Evolutionary conservation across 2,113 vertebrate species (phyloP), one percentile per base, ranked within the genome.

Genomic region (Aptenodytes patagonicus): DNA sequence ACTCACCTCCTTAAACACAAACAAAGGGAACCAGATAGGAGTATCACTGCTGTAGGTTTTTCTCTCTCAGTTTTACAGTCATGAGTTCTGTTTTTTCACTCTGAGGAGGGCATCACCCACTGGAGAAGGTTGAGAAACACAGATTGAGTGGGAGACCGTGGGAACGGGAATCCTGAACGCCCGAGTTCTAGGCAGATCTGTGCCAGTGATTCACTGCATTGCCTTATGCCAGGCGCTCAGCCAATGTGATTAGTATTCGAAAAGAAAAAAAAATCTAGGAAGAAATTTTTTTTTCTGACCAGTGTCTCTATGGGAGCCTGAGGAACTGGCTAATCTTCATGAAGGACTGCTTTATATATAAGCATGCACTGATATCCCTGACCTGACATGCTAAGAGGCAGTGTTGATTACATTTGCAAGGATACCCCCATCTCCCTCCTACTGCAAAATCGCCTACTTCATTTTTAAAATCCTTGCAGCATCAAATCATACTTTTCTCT

Each of bases 381-480:
- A 22, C 13, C 77, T 64, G 57, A 10, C 14, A 25, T 1, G 34
- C 47, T 9, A 31, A 69, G 38, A 1, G 1, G 14, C 58, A 47
- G 15, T 0, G 9, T 9, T 12, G 21, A 28, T 19, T 0, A 5
- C 0, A 0, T 66, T 42, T 61, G 20, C 51, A 49, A 47, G 72
- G 68, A 71, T 8, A 8, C 11, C 47, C 68, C 5, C 8, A 29
- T 2, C 47, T 73, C 61, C 52, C 16, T 40, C 11, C 20, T 13
- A 6, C 3, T 58, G 38, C 66, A 71, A 89, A 87, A 68, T 13
- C n/a, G 17, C 46, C 42, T 9, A 14, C 44, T 57, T 24, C 3
- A 18, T 15, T 29, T 75, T 54, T 38, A 86, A 71, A 51, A 14
- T 55, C 55, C 38, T 49, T 19, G 28, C 58, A 80, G 75, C 36